These are phyloP conservation scores for Daboia siamensis DNA, from an alignment of 2,113 vertebrate genomes.

Conservation along the genomic window DNA sequence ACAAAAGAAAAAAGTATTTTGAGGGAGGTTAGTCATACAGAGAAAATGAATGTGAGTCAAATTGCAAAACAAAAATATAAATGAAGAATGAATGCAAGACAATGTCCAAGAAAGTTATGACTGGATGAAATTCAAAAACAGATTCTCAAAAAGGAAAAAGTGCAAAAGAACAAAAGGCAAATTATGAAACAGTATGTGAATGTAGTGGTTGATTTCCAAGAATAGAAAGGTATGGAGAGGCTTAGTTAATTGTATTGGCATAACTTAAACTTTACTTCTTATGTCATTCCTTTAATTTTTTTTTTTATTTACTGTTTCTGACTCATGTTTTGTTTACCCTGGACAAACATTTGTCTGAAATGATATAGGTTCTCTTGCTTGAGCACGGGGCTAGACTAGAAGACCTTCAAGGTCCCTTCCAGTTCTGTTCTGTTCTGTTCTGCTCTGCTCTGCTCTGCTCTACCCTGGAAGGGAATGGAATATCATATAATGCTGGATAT, in stretches of 20 bases:
- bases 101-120: background rate
- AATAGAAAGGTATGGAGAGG: background rate
- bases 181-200: background rate
- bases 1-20: background rate
- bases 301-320: background rate
- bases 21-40: background rate
- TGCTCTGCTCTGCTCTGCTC: too few species aligned
- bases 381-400: too few species aligned
- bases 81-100: background rate
- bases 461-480: background rate
- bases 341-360: background rate
- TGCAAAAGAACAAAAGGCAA: background rate
- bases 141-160: background rate
- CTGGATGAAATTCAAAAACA: background rate
- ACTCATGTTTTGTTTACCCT: background rate
- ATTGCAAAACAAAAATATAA: background rate
- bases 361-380: too few species aligned
- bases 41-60: background rate
- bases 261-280: background rate
- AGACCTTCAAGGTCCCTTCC: too few species aligned
- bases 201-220: background rate
- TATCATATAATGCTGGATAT: background rate
- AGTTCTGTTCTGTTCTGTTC: too few species aligned
- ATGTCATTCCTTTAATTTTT: background rate
- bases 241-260: background rate